Evolutionary conservation across 1,140 invertebrate species (phyloP).

Genomic region (Ceratoteleas bidentatus): DNA sequence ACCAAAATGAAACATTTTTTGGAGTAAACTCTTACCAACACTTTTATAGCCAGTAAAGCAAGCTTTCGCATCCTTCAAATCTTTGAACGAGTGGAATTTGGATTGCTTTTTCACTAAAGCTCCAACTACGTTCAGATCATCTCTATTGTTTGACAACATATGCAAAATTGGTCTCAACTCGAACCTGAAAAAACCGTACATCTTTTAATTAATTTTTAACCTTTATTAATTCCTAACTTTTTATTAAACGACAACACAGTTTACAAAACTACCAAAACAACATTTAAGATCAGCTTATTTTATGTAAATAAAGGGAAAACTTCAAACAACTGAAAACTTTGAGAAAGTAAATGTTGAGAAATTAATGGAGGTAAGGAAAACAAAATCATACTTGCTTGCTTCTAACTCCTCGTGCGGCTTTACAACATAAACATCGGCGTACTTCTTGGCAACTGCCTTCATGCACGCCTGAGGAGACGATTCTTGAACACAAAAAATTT

Average conservation of each 20-base stretch:
- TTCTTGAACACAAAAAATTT: constrained; percentile 85
- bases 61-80: constrained; percentile 85
- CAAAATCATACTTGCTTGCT: constrained; percentile 79
- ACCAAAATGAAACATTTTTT: too few relatives aligned
- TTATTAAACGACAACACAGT: too few relatives aligned
- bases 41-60: constrained; percentile 87
- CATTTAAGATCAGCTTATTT: too few relatives aligned
- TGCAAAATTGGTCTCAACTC: constrained; percentile 85
- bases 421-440: constrained; percentile 85
- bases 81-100: constrained; percentile 82
- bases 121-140: constrained; percentile 85
- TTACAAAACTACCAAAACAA: too few relatives aligned
- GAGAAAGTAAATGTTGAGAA: too few relatives aligned
- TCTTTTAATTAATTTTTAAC: too few relatives aligned
- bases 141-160: constrained; percentile 83
- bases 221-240: too few relatives aligned
- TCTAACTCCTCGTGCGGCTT: constrained; percentile 83
- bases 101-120: constrained; percentile 86
- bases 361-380: too few relatives aligned
- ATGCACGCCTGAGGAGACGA: constrained; percentile 84
- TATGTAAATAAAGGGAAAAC: too few relatives aligned
- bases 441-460: constrained; percentile 82
- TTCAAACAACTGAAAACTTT: constrained; percentile 77
- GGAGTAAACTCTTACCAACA: constrained; percentile 81
- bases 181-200: too few relatives aligned